phyloP scores from a whole-genome alignment of 2,113 vertebrate species.

The Daphoenositta chrysoptera region DNA sequence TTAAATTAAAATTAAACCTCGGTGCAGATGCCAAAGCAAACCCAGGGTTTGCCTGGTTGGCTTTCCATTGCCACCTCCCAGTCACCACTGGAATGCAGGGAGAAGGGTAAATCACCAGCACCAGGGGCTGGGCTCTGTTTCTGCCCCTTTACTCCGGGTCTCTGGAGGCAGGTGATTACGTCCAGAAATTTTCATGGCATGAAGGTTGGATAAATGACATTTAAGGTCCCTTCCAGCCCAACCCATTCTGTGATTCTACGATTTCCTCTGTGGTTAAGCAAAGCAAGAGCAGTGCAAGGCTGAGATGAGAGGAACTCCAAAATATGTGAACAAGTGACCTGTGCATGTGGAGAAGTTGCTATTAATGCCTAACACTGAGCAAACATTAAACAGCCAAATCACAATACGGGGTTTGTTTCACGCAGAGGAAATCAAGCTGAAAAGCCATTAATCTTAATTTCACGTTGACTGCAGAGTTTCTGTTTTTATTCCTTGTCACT shows the following conservation, averaged over 20 bases:
- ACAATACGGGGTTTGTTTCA: neutral
- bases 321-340: neutral
- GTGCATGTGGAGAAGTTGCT: neutral
- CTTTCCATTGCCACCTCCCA: neutral
- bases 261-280: neutral
- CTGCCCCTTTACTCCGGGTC: neutral
- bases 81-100: neutral
- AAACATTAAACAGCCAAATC: neutral
- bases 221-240: neutral
- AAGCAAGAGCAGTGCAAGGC: neutral
- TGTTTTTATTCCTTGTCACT: neutral
- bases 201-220: neutral
- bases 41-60: fast-evolving
- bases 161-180: neutral
- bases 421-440: neutral
- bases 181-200: neutral
- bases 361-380: neutral
- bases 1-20: neutral
- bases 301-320: neutral
- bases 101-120: neutral
- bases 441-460: conserved; percentile 20
- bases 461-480: neutral
- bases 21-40: neutral
- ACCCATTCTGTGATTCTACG: neutral
- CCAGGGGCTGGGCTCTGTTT: neutral